Evolutionary conservation across 1,140 invertebrate species (phyloP).

Genomic region (Papilio aristodemus): DNA sequence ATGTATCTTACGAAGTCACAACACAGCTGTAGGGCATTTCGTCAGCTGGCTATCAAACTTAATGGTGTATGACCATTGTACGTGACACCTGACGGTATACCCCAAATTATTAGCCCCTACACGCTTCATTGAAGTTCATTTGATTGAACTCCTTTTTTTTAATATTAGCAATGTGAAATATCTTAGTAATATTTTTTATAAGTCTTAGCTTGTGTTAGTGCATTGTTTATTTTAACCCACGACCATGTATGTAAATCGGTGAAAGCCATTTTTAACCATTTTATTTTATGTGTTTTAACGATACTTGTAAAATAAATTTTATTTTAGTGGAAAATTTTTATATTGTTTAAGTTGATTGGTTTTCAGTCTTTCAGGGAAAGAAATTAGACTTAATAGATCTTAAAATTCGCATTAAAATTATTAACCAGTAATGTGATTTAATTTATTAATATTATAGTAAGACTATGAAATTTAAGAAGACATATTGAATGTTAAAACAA

Average conservation of each 20-base stretch:
- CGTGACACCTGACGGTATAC: slow-evolving; percentile 13
- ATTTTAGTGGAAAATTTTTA: neutral
- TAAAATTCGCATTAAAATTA: neutral
- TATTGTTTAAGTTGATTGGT: no score
- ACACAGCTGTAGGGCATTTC: slow-evolving; percentile 2
- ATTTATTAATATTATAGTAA: neutral
- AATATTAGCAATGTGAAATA: no score
- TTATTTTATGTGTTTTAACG: no score
- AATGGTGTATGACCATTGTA: slow-evolving; percentile 23
- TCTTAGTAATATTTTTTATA: no score
- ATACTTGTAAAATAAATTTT: no score
- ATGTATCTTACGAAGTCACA: neutral
- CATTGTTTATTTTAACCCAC: neutral
- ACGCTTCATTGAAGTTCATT: slow-evolving; percentile 1
- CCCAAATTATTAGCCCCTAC: neutral
- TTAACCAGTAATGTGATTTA: neutral
- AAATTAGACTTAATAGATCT: no score
- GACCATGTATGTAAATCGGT: no score
- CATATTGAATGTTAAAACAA: neutral
- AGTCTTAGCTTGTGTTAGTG: no score
- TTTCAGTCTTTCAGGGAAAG: no score
- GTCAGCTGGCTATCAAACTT: slow-evolving; percentile 15
- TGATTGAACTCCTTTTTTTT: no score
- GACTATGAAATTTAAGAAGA: neutral
- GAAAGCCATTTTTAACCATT: no score